Evolutionary conservation across 1,140 invertebrate species (phyloP).

Genomic region (Pectinophora gossypiella): DNA sequence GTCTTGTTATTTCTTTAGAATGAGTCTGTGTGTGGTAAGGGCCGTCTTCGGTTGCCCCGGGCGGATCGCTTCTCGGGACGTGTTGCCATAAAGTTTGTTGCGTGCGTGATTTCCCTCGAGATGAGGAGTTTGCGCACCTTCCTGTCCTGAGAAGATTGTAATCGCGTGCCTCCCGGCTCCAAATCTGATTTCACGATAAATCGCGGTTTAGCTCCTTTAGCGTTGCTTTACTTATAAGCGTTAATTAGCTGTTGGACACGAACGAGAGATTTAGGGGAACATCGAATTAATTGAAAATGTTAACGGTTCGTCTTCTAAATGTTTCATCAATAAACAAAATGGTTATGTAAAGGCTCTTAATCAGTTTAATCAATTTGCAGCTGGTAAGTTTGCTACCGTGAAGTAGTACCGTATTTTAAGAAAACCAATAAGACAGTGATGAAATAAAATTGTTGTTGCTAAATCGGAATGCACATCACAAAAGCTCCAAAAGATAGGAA

Average conservation of each 20-base stretch:
- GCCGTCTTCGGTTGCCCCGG: slow-evolving; percentile 51
- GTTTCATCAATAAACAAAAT: no score
- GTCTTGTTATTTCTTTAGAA: slow-evolving; percentile 58
- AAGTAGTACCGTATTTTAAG: no score
- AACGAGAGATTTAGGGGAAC: slow-evolving; percentile 37
- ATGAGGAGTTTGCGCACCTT: slow-evolving; percentile 73
- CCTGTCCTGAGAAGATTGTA: slow-evolving; percentile 74
- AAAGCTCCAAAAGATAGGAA: background rate
- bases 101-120: slow-evolving; percentile 74
- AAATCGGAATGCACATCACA: background rate
- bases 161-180: slow-evolving; percentile 70
- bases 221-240: no score
- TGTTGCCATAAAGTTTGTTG: slow-evolving; percentile 74
- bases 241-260: slow-evolving; percentile 63
- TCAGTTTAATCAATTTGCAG: no score
- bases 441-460: no score
- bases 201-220: slow-evolving; percentile 58
- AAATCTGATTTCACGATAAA: slow-evolving; percentile 73
- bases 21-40: slow-evolving; percentile 51
- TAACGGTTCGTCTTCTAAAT: no score
- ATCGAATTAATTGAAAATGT: slow-evolving; percentile 23
- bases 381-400: no score
- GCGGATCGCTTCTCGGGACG: slow-evolving; percentile 64
- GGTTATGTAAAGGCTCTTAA: no score
- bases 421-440: no score